Evolutionary conservation across 2,113 vertebrate genomes (phyloP).

Genomic region (Riparia riparia): DNA sequence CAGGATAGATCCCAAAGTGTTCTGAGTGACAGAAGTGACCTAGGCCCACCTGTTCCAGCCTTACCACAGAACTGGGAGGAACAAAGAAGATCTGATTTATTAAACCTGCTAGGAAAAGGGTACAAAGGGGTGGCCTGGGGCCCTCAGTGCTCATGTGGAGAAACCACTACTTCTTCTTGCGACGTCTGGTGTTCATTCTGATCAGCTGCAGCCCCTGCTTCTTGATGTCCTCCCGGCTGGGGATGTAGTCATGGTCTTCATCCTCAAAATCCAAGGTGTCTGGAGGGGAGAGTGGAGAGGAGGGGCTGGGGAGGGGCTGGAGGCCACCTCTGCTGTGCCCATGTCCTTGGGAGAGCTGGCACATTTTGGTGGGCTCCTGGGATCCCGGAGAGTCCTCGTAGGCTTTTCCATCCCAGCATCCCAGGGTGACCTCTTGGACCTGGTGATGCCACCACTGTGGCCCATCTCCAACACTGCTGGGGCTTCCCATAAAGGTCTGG

Average conservation of each 20-base stretch:
- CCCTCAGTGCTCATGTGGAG: neutral
- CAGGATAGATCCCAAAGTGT: fast-evolving
- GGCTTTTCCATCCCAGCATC: neutral
- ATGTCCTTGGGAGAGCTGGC: fast-evolving
- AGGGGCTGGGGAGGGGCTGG: neutral
- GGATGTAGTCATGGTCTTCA: neutral
- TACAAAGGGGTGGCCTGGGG: neutral
- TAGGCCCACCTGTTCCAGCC: neutral
- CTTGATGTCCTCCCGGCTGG: neutral
- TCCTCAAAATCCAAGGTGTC: neutral
- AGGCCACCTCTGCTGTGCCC: neutral
- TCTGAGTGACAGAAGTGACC: neutral
- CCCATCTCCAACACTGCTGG: neutral
- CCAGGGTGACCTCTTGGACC: neutral
- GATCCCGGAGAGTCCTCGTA: fast-evolving
- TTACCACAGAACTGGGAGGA: neutral
- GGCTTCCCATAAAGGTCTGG: neutral
- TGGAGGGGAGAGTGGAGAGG: neutral
- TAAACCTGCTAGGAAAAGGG: neutral
- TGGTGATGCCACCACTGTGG: neutral
- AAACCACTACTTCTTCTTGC: neutral
- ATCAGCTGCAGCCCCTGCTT: neutral
- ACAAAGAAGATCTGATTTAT: neutral
- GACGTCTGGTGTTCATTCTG: neutral
- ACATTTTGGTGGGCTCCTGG: fast-evolving